Conservation (phyloP, 2,797 vertebrate species). For the Heteromormyrus szaboi region DNA sequence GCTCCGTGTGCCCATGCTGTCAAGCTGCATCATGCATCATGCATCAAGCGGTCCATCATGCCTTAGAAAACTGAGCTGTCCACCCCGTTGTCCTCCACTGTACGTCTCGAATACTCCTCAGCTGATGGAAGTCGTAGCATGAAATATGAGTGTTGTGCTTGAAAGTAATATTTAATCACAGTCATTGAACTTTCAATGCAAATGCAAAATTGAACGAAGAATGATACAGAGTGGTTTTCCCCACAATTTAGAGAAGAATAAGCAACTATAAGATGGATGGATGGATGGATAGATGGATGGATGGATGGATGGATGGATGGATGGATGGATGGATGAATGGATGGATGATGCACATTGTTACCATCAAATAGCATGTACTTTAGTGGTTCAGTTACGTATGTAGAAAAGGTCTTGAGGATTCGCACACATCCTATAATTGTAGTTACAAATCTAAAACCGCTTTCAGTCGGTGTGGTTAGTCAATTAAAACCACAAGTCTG, state of each 20-base stretch:
- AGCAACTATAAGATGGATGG: background rate
- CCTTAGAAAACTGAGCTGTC: background rate
- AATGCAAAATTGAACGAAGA: background rate
- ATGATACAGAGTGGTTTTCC: background rate
- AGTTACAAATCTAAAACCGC: background rate
- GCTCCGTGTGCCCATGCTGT: background rate
- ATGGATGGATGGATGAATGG: background rate
- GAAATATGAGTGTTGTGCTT: background rate
- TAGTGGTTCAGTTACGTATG: background rate
- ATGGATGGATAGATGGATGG: background rate
- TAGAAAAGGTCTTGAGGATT: background rate
- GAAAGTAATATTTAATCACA: background rate
- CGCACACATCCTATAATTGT: background rate
- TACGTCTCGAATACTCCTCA: background rate
- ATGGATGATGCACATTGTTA: background rate
- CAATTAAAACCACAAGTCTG: background rate
- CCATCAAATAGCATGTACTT: background rate
- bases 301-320: background rate
- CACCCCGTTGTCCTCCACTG: background rate
- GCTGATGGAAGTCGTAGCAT: background rate
- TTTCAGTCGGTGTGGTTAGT: conserved; percentile 4
- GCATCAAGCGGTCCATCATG: background rate
- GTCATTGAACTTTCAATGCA: background rate
- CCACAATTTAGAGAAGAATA: background rate
- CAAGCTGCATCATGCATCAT: background rate